Conservation (phyloP, 2,888 invertebrate species). For the Ichneumon xanthorius region DNA sequence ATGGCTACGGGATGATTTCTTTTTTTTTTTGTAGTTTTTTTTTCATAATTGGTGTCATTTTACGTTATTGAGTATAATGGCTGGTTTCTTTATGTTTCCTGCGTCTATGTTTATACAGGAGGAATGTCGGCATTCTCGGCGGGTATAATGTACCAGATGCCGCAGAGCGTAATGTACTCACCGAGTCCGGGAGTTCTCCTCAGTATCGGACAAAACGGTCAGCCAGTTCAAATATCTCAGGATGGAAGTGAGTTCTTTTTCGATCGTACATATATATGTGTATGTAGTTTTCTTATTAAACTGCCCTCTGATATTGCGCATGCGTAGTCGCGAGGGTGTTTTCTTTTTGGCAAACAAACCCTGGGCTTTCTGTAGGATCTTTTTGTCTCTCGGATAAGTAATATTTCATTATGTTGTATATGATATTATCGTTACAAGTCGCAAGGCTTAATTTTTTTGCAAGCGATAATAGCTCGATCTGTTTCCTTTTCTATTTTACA, state of each 20-base stretch:
- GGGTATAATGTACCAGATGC: conserved; percentile 83
- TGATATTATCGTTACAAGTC: background rate
- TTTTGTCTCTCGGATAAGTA: background rate
- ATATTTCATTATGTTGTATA: background rate
- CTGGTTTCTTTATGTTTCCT: conserved; percentile 9
- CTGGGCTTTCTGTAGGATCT: background rate
- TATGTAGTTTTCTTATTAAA: background rate
- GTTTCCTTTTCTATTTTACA: too few species aligned
- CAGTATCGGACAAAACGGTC: conserved; percentile 83
- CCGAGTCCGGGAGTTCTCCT: conserved; percentile 82
- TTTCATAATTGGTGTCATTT: background rate
- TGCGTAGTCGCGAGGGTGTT: background rate
- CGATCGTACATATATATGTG: background rate
- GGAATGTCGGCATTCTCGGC: conserved; percentile 76
- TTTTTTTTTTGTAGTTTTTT: background rate
- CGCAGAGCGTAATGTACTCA: conserved; percentile 82
- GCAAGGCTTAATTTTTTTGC: background rate
- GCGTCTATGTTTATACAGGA: conserved; percentile 58
- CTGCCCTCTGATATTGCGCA: background rate
- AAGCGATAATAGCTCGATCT: background rate
- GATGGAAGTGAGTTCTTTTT: conserved; percentile 78
- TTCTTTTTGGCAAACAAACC: background rate
- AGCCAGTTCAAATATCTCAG: conserved; percentile 83
- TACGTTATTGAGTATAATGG: background rate
- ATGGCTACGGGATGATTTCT: conserved; percentile 1